Evolutionary conservation across 2,888 invertebrate genomes (phyloP).

Genomic region (Acanthacorydalis orientalis): DNA sequence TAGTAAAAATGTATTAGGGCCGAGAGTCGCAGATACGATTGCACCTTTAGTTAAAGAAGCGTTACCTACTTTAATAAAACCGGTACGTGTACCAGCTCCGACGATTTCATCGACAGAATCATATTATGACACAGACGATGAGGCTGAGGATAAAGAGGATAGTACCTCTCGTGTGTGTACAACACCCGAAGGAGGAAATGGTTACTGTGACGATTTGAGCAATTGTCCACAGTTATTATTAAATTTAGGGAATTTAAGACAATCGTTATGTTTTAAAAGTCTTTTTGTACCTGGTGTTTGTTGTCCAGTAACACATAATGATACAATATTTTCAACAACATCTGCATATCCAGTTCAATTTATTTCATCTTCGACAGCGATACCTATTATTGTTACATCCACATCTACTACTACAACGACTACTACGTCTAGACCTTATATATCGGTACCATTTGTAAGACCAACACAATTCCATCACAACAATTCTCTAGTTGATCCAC

Average conservation of each 20-base stretch:
- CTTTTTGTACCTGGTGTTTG: constrained; percentile 85
- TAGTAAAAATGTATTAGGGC: constrained; percentile 60
- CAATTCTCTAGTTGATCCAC: constrained; percentile 4
- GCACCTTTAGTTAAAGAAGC: constrained; percentile 49
- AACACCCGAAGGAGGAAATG: constrained; percentile 63
- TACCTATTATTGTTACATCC: constrained; percentile 10
- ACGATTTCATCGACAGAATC: constrained; percentile 13
- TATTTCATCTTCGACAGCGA: constrained; percentile 27
- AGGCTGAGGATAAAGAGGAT: constrained; percentile 28
- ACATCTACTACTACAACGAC: constrained; percentile 18
- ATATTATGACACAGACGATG: constrained; percentile 10
- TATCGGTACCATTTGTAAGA: background rate
- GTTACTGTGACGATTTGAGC: constrained; percentile 75
- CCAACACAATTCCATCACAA: constrained; percentile 1
- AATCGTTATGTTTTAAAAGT: constrained; percentile 81
- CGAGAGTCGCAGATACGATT: constrained; percentile 66
- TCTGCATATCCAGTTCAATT: constrained; percentile 25
- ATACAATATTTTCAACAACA: constrained; percentile 18
- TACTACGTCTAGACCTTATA: constrained; percentile 19
- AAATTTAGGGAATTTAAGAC: constrained; percentile 63
- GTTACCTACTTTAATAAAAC: constrained; percentile 14
- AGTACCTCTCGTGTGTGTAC: constrained; percentile 51
- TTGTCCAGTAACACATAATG: constrained; percentile 46
- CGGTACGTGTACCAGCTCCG: constrained; percentile 10
- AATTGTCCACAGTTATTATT: constrained; percentile 73